phyloP scores from a whole-genome alignment of 2,797 vertebrate species.

The Ceryle rudis region DNA sequence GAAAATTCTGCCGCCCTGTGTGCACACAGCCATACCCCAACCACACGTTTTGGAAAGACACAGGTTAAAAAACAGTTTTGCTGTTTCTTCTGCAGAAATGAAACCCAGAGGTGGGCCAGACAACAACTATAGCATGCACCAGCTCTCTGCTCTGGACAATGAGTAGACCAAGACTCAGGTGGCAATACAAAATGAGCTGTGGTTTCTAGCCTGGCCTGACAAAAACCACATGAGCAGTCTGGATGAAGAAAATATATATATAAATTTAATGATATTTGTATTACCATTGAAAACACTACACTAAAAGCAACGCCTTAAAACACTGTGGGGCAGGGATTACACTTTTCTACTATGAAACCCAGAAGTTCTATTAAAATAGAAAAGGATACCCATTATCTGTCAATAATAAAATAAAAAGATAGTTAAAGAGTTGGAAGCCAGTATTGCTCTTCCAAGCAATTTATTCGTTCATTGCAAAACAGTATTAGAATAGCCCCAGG shows the following conservation, averaged over 20 bases:
- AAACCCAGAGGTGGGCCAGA: not conserved
- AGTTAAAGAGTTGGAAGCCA: not conserved
- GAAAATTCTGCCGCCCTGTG: not conserved
- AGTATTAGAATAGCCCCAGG: not conserved
- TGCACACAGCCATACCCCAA: not conserved
- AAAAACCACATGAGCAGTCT: not conserved
- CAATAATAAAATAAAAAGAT: not conserved
- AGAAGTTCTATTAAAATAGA: not conserved
- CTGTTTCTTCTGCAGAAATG: not conserved
- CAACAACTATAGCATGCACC: not conserved
- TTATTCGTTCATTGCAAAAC: not conserved
- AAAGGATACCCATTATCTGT: not conserved
- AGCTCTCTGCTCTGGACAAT: not conserved
- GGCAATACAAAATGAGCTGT: not conserved
- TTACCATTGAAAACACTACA: not conserved
- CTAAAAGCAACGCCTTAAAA: not conserved
- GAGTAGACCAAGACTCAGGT: not conserved
- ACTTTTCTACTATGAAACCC: not conserved
- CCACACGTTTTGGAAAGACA: not conserved
- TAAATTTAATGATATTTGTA: no score
- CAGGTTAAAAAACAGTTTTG: not conserved
- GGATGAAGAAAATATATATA: not conserved
- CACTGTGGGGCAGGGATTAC: not conserved
- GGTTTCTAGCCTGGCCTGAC: not conserved
- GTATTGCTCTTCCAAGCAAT: not conserved